phyloP scores from a whole-genome alignment of 2,797 vertebrate species.

The Eremophila alpestris region DNA sequence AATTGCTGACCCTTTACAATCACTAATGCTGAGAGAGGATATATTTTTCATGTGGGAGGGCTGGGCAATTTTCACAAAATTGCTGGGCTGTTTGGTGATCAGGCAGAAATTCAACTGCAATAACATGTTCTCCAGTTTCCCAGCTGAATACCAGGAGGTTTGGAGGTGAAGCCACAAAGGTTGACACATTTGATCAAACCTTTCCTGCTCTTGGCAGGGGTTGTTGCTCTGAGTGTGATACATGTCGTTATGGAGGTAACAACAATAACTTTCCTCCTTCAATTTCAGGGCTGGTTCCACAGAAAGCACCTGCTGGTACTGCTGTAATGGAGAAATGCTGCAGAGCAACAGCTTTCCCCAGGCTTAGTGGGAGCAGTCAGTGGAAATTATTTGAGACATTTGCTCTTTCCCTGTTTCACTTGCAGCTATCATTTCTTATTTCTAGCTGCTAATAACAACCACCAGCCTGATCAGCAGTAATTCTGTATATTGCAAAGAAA shows the following conservation, averaged over 20 bases:
- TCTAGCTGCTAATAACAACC: background rate
- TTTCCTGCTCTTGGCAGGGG: background rate
- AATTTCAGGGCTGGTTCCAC: background rate
- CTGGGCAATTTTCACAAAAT: constrained; percentile 31
- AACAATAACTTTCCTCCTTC: background rate
- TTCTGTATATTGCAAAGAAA: background rate
- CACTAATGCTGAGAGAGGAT: background rate
- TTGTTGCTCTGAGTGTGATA: background rate
- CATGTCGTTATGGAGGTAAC: background rate
- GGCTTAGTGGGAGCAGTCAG: background rate
- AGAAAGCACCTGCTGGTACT: constrained; percentile 1
- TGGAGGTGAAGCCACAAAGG: constrained; percentile 19
- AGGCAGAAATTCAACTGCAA: constrained; percentile 51
- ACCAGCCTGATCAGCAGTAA: background rate
- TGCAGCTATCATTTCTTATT: background rate
- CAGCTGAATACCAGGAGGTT: background rate
- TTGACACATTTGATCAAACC: constrained; percentile 17
- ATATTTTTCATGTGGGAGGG: constrained; percentile 45
- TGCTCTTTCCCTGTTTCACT: background rate
- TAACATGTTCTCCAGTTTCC: constrained; percentile 36
- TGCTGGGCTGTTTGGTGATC: constrained; percentile 28
- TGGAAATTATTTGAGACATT: background rate
- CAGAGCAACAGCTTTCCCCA: background rate
- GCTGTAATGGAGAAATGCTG: background rate
- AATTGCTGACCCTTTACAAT: constrained; percentile 45